Evolutionary conservation across 2,888 invertebrate species (phyloP).

Genomic region (Drosophila yooni): DNA sequence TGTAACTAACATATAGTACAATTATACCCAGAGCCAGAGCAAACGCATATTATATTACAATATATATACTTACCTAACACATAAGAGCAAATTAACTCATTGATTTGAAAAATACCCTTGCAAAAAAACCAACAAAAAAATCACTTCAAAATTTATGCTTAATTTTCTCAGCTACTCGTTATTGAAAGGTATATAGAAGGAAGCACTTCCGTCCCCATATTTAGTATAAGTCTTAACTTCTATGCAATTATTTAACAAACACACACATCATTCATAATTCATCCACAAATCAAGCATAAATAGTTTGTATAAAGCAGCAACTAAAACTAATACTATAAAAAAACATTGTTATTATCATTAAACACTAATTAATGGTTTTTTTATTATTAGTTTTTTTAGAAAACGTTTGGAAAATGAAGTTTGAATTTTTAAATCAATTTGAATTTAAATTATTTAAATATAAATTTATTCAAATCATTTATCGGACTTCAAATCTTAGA

Average conservation of each 20-base stretch:
- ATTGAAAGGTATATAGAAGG: conserved; percentile 47
- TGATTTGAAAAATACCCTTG: conserved; percentile 30
- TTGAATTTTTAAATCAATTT: neutral
- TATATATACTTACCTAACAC: conserved; percentile 11
- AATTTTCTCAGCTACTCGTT: conserved; percentile 14
- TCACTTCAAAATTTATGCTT: neutral
- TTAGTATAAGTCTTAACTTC: conserved; percentile 44
- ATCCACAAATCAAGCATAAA: neutral
- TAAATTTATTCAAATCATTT: neutral
- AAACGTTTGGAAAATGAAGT: neutral
- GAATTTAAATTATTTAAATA: neutral
- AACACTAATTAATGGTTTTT: neutral
- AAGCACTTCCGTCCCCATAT: conserved; percentile 69
- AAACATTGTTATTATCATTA: neutral
- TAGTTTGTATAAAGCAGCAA: conserved; percentile 5
- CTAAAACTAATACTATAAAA: neutral
- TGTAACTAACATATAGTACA: conserved; percentile 64
- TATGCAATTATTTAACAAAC: conserved; percentile 16
- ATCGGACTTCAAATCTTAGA: neutral
- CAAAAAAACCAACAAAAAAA: conserved; percentile 9
- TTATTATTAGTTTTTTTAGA: neutral
- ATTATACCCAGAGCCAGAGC: conserved; percentile 51
- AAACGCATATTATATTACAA: conserved; percentile 31
- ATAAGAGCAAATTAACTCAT: conserved; percentile 28
- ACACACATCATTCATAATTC: neutral